Percentiles rank a stretch among this genome's conserved stretches.
These are phyloP conservation scores for Cyprinella venusta DNA, from an alignment of 2,797 vertebrate genomes.

Conservation along the genomic window DNA sequence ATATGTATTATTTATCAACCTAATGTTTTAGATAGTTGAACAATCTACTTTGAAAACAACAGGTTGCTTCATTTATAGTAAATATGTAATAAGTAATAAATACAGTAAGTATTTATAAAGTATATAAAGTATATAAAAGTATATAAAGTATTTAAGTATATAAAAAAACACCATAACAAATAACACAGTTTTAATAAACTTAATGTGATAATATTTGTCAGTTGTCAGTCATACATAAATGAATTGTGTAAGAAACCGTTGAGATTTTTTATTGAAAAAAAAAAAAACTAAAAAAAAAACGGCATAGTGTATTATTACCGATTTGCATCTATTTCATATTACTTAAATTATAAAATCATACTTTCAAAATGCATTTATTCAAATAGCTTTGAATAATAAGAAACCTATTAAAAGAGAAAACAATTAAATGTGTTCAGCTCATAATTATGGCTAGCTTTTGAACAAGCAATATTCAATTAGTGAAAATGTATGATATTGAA, in stretches of 20 bases:
- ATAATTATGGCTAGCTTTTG: background rate
- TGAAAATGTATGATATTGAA: background rate
- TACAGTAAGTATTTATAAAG: no score
- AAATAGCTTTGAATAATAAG: background rate
- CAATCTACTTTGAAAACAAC: background rate
- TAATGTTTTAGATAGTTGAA: background rate
- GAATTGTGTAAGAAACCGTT: background rate
- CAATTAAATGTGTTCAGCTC: background rate
- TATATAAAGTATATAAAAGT: no score
- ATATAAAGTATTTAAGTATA: no score
- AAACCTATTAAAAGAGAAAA: background rate
- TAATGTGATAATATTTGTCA: background rate
- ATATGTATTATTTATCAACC: background rate
- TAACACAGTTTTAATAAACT: background rate
- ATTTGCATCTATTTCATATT: background rate
- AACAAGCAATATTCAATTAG: background rate
- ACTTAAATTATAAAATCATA: background rate
- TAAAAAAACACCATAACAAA: background rate
- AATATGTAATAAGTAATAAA: background rate
- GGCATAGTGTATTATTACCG: background rate
- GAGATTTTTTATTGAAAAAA: background rate
- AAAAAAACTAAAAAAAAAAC: no score
- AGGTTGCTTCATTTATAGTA: background rate
- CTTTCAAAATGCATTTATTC: background rate
- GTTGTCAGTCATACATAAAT: background rate